A percentile compares a stretch with the other conserved stretches of the same genome.
These are phyloP conservation scores for Aphelenchoides besseyi DNA, from an alignment of 1,140 invertebrate genomes.

Conservation along the genomic window DNA sequence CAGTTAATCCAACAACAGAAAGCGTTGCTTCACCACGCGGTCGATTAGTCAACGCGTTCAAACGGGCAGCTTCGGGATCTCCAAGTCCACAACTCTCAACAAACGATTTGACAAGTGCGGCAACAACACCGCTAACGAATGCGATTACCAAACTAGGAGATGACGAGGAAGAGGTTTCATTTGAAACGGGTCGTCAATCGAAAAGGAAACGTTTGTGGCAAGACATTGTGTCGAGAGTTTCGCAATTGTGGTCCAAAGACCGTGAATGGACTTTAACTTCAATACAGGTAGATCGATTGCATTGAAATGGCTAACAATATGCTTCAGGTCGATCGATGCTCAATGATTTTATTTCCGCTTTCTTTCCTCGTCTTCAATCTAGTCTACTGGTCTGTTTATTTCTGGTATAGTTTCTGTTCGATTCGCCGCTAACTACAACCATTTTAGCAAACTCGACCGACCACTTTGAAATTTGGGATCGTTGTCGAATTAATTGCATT, in stretches of 20 bases:
- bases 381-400: too few relatives aligned
- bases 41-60: slow-evolving; percentile 7
- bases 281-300: slow-evolving; percentile 51
- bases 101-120: neutral
- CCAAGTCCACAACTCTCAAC: slow-evolving; percentile 20
- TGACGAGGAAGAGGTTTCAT: slow-evolving; percentile 29
- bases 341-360: slow-evolving; percentile 58
- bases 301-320: neutral
- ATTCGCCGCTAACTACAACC: too few relatives aligned
- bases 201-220: slow-evolving; percentile 16
- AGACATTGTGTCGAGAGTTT: slow-evolving; percentile 7
- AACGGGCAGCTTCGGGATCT: neutral
- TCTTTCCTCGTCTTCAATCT: slow-evolving; percentile 58
- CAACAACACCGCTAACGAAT: slow-evolving; percentile 16
- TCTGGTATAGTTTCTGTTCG: too few relatives aligned
- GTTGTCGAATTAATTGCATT: neutral
- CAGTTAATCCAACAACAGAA: neutral
- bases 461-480: slow-evolving; percentile 14
- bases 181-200: neutral
- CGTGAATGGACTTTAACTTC: slow-evolving; percentile 59
- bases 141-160: slow-evolving; percentile 12
- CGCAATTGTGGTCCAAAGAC: slow-evolving; percentile 10
- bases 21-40: neutral
- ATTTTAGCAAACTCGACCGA: slow-evolving; percentile 53
- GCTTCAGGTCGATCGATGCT: slow-evolving; percentile 59